Conservation (phyloP, 2,888 invertebrate genomes). For the Lutraria lutraria region DNA sequence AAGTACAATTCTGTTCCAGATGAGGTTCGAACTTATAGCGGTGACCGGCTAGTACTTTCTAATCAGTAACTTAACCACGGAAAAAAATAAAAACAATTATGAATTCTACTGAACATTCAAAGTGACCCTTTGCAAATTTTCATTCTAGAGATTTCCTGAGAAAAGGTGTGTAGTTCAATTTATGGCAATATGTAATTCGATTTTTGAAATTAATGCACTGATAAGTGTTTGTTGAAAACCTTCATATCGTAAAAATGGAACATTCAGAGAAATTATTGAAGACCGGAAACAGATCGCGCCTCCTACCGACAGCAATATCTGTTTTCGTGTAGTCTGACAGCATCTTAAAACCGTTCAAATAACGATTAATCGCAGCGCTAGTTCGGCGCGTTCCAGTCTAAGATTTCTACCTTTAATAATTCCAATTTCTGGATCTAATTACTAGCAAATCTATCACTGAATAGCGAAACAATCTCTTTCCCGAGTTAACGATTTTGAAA, state of each 20-base stretch:
- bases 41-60: too few species aligned
- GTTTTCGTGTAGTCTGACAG: not conserved
- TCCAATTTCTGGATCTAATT: conserved; percentile 52
- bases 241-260: not conserved
- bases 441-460: conserved; percentile 59
- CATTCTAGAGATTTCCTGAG: too few species aligned
- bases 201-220: too few species aligned
- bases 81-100: too few species aligned
- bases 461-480: conserved; percentile 28
- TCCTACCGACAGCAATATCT: not conserved
- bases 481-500: conserved; percentile 3
- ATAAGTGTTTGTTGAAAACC: not conserved
- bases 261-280: not conserved
- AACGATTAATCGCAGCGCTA: conserved; percentile 47
- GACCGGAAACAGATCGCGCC: not conserved
- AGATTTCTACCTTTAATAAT: conserved; percentile 53
- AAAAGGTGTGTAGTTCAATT: too few species aligned
- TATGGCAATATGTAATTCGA: too few species aligned
- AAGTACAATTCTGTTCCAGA: too few species aligned
- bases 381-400: conserved; percentile 45
- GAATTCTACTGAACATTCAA: too few species aligned
- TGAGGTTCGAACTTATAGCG: too few species aligned
- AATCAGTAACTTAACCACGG: too few species aligned
- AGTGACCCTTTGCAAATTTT: too few species aligned
- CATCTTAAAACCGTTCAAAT: conserved; percentile 22